phyloP scores from a whole-genome alignment of 2,888 invertebrate species.

The Trichopoda pennipes region DNA sequence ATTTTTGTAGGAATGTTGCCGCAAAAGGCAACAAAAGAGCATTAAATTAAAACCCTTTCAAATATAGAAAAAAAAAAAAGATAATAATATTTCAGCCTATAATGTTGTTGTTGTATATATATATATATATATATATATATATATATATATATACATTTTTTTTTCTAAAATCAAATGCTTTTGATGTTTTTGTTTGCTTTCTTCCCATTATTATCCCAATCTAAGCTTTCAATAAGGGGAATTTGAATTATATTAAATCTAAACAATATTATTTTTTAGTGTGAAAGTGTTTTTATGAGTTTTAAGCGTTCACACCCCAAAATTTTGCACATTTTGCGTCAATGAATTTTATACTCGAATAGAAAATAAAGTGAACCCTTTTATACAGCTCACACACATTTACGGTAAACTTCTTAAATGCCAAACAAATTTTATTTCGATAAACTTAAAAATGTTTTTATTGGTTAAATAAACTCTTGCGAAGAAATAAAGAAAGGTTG shows the following conservation, averaged over 20 bases:
- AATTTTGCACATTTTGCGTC: conserved; percentile 38
- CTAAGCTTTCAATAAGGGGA: conserved; percentile 24
- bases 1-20: neutral
- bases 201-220: conserved; percentile 15
- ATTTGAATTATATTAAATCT: conserved; percentile 32
- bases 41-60: conserved; percentile 60
- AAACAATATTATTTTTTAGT: conserved; percentile 56
- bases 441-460: neutral
- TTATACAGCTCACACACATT: conserved; percentile 14
- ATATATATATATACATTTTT: neutral
- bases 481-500: conserved; percentile 40
- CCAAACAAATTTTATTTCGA: neutral
- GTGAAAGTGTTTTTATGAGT: conserved; percentile 64
- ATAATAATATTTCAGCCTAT: conserved; percentile 46
- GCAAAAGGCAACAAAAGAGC: conserved; percentile 21
- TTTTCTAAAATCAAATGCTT: conserved; percentile 53
- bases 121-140: neutral
- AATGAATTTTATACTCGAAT: conserved; percentile 13
- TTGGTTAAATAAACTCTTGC: conserved; percentile 14
- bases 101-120: conserved; percentile 12
- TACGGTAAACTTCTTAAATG: conserved; percentile 25
- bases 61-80: conserved; percentile 15
- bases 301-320: conserved; percentile 64
- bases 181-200: conserved; percentile 57
- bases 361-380: conserved; percentile 48